phyloP scores from a whole-genome alignment of 2,113 vertebrate species.

The Pygoscelis antarcticus region DNA sequence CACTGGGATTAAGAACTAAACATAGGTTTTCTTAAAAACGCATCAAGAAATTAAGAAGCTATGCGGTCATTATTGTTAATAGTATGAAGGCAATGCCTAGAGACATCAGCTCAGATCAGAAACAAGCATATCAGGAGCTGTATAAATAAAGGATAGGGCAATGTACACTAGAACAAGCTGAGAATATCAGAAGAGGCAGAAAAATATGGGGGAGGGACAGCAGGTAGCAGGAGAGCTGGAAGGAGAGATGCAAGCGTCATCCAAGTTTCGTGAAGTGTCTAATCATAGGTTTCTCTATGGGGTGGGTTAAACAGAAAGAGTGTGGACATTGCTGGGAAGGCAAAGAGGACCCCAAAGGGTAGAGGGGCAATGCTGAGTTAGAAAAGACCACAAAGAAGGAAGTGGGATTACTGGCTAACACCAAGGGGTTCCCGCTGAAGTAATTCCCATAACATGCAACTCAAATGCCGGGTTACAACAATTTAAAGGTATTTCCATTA shows the following conservation, averaged over 20 bases:
- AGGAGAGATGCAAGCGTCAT: neutral
- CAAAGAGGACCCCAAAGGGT: neutral
- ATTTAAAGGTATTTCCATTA: too few species aligned
- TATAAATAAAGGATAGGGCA: neutral
- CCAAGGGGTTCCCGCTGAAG: too few species aligned
- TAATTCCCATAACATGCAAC: too few species aligned
- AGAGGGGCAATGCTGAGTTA: neutral
- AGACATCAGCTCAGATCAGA: neutral
- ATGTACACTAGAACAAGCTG: neutral
- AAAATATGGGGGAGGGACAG: neutral
- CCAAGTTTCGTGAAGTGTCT: neutral
- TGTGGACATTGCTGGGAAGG: neutral
- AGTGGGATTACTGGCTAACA: neutral
- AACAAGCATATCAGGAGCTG: neutral
- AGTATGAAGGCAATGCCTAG: neutral
- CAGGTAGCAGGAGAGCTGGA: neutral
- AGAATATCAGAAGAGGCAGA: neutral
- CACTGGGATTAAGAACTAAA: neutral
- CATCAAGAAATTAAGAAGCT: conserved; percentile 14
- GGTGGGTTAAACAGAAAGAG: neutral
- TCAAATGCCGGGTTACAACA: too few species aligned
- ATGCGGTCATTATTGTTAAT: neutral
- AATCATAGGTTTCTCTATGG: neutral
- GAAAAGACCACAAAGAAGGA: neutral
- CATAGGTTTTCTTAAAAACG: neutral